These are phyloP conservation scores for Borostomias antarcticus DNA, from an alignment of 2,797 vertebrate species.

Conservation along the genomic window DNA sequence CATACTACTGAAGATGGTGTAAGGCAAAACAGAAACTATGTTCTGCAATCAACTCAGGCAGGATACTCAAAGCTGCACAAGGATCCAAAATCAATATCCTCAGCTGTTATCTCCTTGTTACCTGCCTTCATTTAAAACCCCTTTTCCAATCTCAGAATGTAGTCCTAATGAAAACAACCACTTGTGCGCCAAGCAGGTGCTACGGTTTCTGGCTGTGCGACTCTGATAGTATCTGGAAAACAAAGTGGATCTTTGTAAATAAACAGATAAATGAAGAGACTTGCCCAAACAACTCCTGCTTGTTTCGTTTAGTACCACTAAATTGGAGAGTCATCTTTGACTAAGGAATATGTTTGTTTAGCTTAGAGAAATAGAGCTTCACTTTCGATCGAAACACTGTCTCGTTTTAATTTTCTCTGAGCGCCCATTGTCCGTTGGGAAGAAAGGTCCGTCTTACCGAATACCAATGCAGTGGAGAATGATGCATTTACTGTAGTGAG, in stretches of 20 bases:
- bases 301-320: background rate
- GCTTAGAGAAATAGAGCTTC: too few relatives aligned
- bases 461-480: background rate
- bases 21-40: too few relatives aligned
- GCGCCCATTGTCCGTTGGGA: too few relatives aligned
- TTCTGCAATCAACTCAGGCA: too few relatives aligned
- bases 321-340: too few relatives aligned
- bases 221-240: background rate
- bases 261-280: background rate
- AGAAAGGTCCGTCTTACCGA: too few relatives aligned
- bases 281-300: background rate
- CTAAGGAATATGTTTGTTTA: too few relatives aligned
- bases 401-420: too few relatives aligned
- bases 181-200: background rate
- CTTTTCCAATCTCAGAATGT: background rate
- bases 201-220: background rate
- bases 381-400: too few relatives aligned
- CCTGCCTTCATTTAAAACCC: background rate
- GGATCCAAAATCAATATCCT: background rate
- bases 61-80: background rate
- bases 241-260: background rate
- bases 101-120: background rate
- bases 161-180: background rate
- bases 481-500: background rate
- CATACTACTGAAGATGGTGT: too few relatives aligned